Evolutionary conservation across 2,797 vertebrate species (phyloP), one percentile per base, ranked within the genome.

Genomic region (Chrysocyon brachyurus): DNA sequence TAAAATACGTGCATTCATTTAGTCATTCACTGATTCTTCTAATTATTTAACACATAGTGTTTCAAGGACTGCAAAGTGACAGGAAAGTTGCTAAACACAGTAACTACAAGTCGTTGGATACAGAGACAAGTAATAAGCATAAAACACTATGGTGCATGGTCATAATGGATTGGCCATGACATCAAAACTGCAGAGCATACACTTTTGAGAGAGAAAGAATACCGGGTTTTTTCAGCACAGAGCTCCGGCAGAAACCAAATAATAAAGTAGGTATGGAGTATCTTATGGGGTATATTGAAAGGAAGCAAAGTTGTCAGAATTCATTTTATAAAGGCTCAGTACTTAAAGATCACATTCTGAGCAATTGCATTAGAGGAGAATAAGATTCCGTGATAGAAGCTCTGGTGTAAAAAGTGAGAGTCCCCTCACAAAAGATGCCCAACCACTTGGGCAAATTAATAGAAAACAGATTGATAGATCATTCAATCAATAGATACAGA

Each of bases 21-120:
- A 54, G 63, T 85, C 2, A 85, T 84, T 92, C 26, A 77, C 36
- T 90, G 46, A 77, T 87, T 81, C 6, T 97, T 94, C 28, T 84
- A 93, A 63, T 33, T 63, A 56, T 33, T 88, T 57, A 78, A 78
- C 19, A 79, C 49, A 6, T 56, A 17, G 10, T 40, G 88, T 95
- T 84, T 49, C 64, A 84, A 93, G 52, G n/a, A 68, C 21, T 87
- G 28, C 12, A 96, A 87, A 90, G 6, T n/a, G 33, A 88, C 5
- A 75, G 28, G 28, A 49, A 94, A 40, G 11, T 70, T 70, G 5
- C 9, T 83, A 83, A 26, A 11, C 21, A 90, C 10, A 66, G 15
- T 4, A 59, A 91, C 86, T 83, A 56, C 6, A 59, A n/a, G 5
- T 66, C 2, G 63, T 12, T 88, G 33, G 36, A 56, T 75, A 68